phyloP scores from a whole-genome alignment of 2,797 vertebrate genomes.

The Sorex maritimensis region DNA sequence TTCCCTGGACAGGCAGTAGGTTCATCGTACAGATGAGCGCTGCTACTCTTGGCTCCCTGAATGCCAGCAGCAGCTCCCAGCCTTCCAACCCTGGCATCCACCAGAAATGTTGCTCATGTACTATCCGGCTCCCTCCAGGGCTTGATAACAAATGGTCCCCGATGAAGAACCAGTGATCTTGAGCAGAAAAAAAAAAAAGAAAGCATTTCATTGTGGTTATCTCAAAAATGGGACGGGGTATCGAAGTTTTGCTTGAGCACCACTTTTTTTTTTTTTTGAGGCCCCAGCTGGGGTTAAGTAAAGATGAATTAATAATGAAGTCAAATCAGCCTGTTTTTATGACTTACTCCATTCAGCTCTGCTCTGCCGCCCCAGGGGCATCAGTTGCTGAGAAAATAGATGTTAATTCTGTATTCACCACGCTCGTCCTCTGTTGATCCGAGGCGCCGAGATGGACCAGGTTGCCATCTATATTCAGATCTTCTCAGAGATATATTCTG shows the following conservation, averaged over 20 bases:
- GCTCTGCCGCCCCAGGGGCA: slow-evolving; percentile 37
- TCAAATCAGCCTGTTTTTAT: slow-evolving; percentile 63
- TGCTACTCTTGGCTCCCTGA: background rate
- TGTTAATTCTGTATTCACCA: slow-evolving; percentile 70
- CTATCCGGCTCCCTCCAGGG: background rate
- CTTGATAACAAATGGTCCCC: background rate
- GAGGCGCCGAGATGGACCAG: slow-evolving; percentile 62
- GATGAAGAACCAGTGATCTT: background rate
- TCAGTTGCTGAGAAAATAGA: slow-evolving; percentile 65
- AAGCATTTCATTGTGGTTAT: background rate
- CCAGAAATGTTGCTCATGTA: background rate
- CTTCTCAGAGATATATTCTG: slow-evolving; percentile 73
- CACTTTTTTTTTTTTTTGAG: slow-evolving; percentile 15
- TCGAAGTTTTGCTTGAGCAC: slow-evolving; percentile 30
- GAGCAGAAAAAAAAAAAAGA: slow-evolving; percentile 29
- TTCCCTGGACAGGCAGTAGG: background rate
- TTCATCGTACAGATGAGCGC: background rate
- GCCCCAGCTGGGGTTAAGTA: slow-evolving; percentile 62
- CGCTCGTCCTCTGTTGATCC: slow-evolving; percentile 70
- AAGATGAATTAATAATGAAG: slow-evolving; percentile 71
- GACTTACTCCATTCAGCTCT: slow-evolving; percentile 56
- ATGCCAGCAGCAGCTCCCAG: background rate
- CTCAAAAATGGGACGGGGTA: slow-evolving; percentile 30
- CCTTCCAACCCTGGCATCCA: background rate
- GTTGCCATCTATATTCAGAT: slow-evolving; percentile 76